These are phyloP conservation scores for Malacoraja senta DNA, from an alignment of 2,797 vertebrate species.

Conservation along the genomic window DNA sequence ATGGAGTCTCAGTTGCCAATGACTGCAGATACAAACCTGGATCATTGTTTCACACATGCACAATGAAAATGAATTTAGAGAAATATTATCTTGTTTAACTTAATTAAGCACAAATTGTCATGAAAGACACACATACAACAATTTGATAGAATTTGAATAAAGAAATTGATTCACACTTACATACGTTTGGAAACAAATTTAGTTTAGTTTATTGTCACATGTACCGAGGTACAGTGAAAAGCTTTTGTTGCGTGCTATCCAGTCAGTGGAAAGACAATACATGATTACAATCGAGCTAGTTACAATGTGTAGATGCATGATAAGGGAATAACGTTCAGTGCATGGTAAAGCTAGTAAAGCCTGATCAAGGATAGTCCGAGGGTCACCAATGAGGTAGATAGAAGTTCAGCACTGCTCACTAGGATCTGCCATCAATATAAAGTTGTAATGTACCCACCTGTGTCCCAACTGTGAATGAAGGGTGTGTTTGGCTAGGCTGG, in stretches of 20 bases:
- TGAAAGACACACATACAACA: background rate
- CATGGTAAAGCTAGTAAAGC: too few relatives aligned
- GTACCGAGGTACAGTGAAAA: too few relatives aligned
- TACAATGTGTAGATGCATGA: too few relatives aligned
- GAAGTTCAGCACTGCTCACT: too few relatives aligned
- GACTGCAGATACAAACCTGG: background rate
- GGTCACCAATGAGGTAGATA: too few relatives aligned
- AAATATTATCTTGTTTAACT: background rate
- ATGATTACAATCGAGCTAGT: too few relatives aligned
- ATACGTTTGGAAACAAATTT: background rate
- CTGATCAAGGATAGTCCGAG: too few relatives aligned
- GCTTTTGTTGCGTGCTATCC: too few relatives aligned
- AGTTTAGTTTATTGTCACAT: background rate
- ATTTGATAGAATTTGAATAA: background rate
- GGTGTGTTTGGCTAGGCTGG: conserved; percentile 76
- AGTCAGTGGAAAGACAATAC: too few relatives aligned
- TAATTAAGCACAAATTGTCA: background rate
- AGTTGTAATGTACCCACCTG: conserved; percentile 69
- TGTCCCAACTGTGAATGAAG: conserved; percentile 78
- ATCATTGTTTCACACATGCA: background rate
- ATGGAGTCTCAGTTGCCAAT: background rate
- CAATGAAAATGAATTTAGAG: background rate
- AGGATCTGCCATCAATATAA: background rate
- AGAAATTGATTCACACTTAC: background rate
- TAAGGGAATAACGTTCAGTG: too few relatives aligned